These are phyloP conservation scores for Homarus gammarus DNA, from an alignment of 2,888 invertebrate species.

Conservation along the genomic window DNA sequence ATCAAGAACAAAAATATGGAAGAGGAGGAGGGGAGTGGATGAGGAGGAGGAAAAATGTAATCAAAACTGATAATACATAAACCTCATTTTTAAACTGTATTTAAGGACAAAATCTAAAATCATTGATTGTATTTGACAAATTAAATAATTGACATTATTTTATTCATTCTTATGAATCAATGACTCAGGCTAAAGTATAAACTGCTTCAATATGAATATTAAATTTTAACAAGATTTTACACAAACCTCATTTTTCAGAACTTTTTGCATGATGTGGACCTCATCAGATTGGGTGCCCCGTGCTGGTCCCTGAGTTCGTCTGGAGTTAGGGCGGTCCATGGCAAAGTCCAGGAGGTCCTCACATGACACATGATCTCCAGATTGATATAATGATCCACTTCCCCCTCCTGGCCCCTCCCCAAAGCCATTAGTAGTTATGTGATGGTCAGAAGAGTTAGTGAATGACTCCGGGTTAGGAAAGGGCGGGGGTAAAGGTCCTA, in stretches of 20 bases:
- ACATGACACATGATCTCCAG: conserved; percentile 91
- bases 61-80: background rate
- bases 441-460: conserved; percentile 50
- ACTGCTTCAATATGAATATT: background rate
- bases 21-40: background rate
- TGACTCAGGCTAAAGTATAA: background rate
- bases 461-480: conserved; percentile 57
- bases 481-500: conserved; percentile 56
- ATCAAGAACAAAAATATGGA: background rate
- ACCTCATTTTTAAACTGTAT: background rate
- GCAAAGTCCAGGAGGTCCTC: conserved; percentile 94
- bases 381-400: conserved; percentile 78
- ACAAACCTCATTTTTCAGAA: conserved; percentile 86
- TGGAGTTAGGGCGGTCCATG: conserved; percentile 86
- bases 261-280: conserved; percentile 94
- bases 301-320: conserved; percentile 84
- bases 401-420: conserved; percentile 59
- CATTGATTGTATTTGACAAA: too few relatives aligned
- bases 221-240: background rate
- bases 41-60: background rate
- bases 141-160: background rate
- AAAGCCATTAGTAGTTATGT: conserved; percentile 64
- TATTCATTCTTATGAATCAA: background rate
- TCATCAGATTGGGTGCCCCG: conserved; percentile 93
- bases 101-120: background rate